phyloP scores from a whole-genome alignment of 2,113 vertebrate species.

The Microtus ochrogaster region DNA sequence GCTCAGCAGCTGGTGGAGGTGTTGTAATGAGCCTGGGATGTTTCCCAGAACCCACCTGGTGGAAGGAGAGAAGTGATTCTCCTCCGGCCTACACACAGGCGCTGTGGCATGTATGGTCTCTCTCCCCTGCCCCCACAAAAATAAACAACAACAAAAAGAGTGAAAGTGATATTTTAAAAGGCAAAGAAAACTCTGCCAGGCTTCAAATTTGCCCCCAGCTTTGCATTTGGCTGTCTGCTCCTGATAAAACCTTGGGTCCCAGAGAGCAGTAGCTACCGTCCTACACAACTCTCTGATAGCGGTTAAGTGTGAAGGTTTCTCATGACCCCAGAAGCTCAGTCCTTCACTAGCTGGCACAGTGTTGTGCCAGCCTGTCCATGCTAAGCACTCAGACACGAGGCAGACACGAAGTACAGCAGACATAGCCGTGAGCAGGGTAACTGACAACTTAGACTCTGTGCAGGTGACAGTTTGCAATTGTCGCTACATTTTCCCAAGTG shows the following conservation, averaged over 20 bases:
- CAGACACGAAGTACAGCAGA: rapidly evolving
- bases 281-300: not conserved
- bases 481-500: not conserved
- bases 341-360: not conserved
- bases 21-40: not conserved
- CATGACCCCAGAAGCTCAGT: not conserved
- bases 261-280: not conserved
- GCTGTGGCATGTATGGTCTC: not conserved
- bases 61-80: not conserved
- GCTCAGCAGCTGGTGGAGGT: not conserved
- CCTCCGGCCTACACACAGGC: not conserved
- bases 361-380: not conserved
- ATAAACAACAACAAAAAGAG: not conserved
- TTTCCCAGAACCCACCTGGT: not conserved
- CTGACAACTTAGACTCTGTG: not conserved
- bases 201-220: not conserved
- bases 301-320: not conserved
- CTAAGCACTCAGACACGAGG: not conserved
- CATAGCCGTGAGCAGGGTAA: rapidly evolving
- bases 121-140: not conserved
- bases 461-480: not conserved
- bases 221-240: not conserved
- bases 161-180: not conserved
- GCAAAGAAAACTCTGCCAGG: not conserved
- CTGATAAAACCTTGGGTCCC: not conserved